These are phyloP conservation scores for Cherax quadricarinatus DNA, from an alignment of 1,140 invertebrate genomes.

Conservation along the genomic window DNA sequence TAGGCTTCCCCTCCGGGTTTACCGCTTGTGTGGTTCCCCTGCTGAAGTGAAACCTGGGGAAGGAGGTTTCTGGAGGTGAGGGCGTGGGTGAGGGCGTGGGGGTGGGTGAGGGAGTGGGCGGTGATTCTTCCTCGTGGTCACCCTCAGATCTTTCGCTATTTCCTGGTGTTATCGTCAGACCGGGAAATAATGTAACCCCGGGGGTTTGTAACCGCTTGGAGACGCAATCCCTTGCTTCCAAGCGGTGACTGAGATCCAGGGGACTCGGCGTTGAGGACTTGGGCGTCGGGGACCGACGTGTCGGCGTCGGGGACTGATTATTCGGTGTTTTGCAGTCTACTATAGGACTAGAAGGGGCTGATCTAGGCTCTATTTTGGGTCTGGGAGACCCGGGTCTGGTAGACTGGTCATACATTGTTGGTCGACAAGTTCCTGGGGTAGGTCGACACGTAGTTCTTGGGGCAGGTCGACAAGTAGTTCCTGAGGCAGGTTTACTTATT, in stretches of 20 bases:
- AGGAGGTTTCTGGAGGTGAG: constrained; percentile 73
- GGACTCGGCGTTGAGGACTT: neutral
- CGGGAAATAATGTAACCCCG: constrained; percentile 54
- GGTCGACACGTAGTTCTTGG: neutral
- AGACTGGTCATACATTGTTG: constrained; percentile 10
- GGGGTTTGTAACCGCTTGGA: constrained; percentile 13
- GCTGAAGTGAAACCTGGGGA: constrained; percentile 74
- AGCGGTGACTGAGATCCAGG: constrained; percentile 51
- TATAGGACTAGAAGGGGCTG: constrained; percentile 41
- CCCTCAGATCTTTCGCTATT: neutral
- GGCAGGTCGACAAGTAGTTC: too few relatives aligned
- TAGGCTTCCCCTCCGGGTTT: constrained; percentile 74
- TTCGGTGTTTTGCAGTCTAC: neutral
- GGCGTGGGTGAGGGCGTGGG: constrained; percentile 48
- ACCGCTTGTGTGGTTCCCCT: neutral
- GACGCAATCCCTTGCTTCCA: neutral
- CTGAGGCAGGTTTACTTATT: too few relatives aligned
- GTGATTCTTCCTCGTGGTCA: constrained; percentile 42
- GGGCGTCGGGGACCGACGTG: neutral
- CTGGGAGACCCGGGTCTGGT: neutral
- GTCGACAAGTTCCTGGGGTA: too few relatives aligned
- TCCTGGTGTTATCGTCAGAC: constrained; percentile 45
- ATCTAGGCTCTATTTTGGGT: constrained; percentile 48
- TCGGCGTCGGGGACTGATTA: neutral
- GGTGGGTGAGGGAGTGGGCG: constrained; percentile 47